Percentiles rank a stretch among this genome's conserved stretches.
These are phyloP conservation scores for Boulengeromyrus knoepffleri DNA, from an alignment of 2,113 vertebrate genomes.

Conservation along the genomic window DNA sequence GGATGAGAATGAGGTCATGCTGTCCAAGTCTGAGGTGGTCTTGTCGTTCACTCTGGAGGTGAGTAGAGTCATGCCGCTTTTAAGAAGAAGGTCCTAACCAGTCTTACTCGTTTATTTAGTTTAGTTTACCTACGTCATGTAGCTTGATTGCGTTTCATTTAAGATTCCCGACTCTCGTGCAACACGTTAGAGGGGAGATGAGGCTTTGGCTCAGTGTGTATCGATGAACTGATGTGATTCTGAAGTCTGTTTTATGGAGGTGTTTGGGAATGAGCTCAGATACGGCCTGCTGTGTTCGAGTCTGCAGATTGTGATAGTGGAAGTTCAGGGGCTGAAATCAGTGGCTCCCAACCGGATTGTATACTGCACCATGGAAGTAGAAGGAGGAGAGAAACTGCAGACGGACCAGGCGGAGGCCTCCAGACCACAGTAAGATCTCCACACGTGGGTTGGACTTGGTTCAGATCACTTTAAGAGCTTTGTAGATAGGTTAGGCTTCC, in stretches of 20 bases:
- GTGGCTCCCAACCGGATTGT: constrained; percentile 89
- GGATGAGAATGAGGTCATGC: constrained; percentile 80
- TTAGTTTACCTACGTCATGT: not conserved
- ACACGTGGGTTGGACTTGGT: not conserved
- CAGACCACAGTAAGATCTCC: constrained; percentile 81
- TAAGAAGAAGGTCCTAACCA: not conserved
- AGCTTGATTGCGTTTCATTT: not conserved
- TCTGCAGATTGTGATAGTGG: constrained; percentile 86
- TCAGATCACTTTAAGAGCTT: not conserved
- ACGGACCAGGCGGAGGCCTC: constrained; percentile 97
- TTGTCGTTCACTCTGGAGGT: constrained; percentile 92
- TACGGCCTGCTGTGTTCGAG: constrained; percentile 6
- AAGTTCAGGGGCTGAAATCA: constrained; percentile 90
- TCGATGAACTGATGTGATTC: not conserved
- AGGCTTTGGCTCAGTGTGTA: not conserved
- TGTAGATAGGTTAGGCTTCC: not conserved
- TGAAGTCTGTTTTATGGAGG: not conserved
- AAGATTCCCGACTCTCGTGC: not conserved
- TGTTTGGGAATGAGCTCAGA: not conserved
- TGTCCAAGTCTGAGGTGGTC: constrained; percentile 89
- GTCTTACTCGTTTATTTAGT: not conserved
- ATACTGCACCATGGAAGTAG: constrained; percentile 98
- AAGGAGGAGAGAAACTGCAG: constrained; percentile 93
- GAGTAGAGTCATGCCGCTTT: constrained; percentile 28
- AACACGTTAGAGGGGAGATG: not conserved